These are phyloP conservation scores for Mandrillus leucophaeus DNA, from an alignment of 2,113 vertebrate species.

Conservation along the genomic window DNA sequence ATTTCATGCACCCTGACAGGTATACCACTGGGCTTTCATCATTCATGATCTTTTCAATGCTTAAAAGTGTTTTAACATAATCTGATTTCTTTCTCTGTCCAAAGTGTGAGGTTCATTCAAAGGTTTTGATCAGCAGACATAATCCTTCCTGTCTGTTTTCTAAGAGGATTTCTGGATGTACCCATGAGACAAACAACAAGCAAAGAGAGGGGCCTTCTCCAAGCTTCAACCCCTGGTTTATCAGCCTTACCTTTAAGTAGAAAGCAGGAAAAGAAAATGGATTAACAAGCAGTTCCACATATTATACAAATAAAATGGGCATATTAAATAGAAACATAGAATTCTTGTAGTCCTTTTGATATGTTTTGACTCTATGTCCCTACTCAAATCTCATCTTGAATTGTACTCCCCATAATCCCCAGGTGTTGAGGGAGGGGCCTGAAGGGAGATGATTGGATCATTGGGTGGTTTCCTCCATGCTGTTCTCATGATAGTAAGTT, in stretches of 20 bases:
- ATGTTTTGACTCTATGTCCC: too few relatives aligned
- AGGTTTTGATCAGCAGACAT: neutral
- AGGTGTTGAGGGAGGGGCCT: too few relatives aligned
- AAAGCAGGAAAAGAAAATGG: neutral
- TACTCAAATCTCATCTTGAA: too few relatives aligned
- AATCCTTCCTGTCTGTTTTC: neutral
- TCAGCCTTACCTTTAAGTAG: neutral
- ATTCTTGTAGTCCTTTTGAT: neutral
- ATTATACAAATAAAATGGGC: constrained; percentile 20
- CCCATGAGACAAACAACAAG: neutral
- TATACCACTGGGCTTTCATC: neutral
- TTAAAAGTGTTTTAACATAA: constrained; percentile 10
- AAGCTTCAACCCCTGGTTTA: neutral
- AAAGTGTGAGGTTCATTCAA: neutral
- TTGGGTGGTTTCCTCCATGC: too few relatives aligned
- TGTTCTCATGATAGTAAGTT: too few relatives aligned
- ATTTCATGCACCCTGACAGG: neutral
- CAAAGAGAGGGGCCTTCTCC: neutral
- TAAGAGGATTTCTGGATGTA: neutral
- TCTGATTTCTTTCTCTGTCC: neutral
- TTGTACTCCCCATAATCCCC: too few relatives aligned
- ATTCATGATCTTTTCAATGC: constrained; percentile 6
- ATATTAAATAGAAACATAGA: neutral
- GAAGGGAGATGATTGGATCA: too few relatives aligned
- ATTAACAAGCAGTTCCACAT: neutral